phyloP scores from a whole-genome alignment of 2,888 invertebrate genomes.

The Habroteleia sp. region DNA sequence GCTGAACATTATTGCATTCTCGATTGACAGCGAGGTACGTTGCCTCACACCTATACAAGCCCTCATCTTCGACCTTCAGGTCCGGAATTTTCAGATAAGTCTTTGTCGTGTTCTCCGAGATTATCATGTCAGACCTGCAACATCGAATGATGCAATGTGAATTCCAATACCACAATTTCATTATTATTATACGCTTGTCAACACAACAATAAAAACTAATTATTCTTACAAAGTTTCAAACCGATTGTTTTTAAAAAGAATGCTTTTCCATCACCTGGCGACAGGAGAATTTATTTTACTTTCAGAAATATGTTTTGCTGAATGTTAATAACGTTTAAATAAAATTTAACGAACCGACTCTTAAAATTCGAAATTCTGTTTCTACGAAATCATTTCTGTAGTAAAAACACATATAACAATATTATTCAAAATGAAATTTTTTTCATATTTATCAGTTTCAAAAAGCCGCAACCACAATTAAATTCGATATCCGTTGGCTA shows the following conservation, averaged over 20 bases:
- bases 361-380: no score
- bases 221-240: no score
- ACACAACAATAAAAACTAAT: no score
- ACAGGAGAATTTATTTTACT: no score
- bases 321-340: no score
- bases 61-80: slow-evolving; percentile 88
- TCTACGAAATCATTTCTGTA: no score
- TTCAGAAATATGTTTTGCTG: no score
- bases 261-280: no score
- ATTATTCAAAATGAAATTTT: neutral
- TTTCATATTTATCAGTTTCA: neutral
- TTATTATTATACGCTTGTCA: neutral
- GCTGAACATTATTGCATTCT: slow-evolving; percentile 91
- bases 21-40: slow-evolving; percentile 88
- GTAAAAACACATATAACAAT: no score
- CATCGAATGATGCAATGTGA: slow-evolving; percentile 12
- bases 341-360: no score
- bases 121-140: slow-evolving; percentile 87
- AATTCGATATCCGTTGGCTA: slow-evolving; percentile 11
- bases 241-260: no score
- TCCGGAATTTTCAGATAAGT: slow-evolving; percentile 87
- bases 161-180: slow-evolving; percentile 4
- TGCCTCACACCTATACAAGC: slow-evolving; percentile 91
- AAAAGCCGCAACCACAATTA: slow-evolving; percentile 1
- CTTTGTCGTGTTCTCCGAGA: slow-evolving; percentile 85